Evolutionary conservation across 2,113 vertebrate species (phyloP), one percentile per base, ranked within the genome.

Genomic region (Limnothrissa miodon): DNA sequence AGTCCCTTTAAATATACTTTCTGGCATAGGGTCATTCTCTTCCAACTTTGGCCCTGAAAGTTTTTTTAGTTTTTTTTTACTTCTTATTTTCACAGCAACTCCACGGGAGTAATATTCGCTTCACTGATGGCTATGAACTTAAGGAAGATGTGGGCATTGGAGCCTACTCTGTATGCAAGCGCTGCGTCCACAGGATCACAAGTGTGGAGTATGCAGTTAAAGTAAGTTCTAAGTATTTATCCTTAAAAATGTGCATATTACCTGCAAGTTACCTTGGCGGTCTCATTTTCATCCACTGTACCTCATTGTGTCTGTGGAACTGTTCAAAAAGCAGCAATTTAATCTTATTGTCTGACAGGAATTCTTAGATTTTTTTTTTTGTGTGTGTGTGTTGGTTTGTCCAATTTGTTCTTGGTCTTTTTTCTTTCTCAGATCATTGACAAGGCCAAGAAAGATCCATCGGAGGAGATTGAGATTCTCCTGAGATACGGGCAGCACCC

Each of bases 381-480:
- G 36, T 39, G 39, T 74, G 7, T 21, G 25, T 39, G 36, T 39
- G 39, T 74, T 17, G 29, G 25, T 81, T 45, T 84, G 1, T 17
- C 53, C 4, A 39, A 36, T 33, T 74, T 39, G 29, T 33, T 42
- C 42, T 74, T 36, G 4, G n/a, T 29, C 29, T 29, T 8, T 87
- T 85, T 90, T 25, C 84, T 90, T 29, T 85, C 90, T 51, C 89
- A 99, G 98, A 97, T 99, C 85, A 97, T 99, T 83, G 97, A 98
- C 51, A 96, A 94, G 90, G 93, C 94, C 33, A 97, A 95, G 85
- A 95, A 95, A 86, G 96, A 99, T 90, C 97, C 97, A 2, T 96
- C 98, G 23, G 98, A 99, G 86, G 98, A 99, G 93, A 97, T 97
- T 15, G 97, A 98, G 93, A 98, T 99, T 83, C 95, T 99, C 11